Evolutionary conservation across 1,140 invertebrate genomes (phyloP).

Genomic region (Cyclargus thomasi): DNA sequence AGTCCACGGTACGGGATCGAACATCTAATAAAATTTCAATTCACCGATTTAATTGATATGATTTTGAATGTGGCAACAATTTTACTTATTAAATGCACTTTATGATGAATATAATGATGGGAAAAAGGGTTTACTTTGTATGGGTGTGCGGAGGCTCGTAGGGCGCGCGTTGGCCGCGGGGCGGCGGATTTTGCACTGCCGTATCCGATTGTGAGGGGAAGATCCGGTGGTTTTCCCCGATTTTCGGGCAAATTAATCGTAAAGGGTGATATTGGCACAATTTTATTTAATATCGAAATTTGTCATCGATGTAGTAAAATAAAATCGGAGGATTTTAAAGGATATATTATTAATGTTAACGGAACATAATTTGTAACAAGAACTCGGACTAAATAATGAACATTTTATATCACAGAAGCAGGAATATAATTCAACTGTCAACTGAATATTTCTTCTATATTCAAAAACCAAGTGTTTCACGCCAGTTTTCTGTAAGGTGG

Average conservation of each 20-base stretch:
- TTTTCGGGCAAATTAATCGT: slow-evolving; percentile 29
- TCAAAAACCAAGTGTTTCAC: no score
- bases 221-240: slow-evolving; percentile 24
- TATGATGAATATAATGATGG: slow-evolving; percentile 20
- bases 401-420: no score
- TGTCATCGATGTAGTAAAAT: no score
- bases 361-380: no score
- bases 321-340: no score
- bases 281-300: no score
- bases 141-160: slow-evolving; percentile 25
- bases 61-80: slow-evolving; percentile 12
- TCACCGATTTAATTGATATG: background rate
- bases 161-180: slow-evolving; percentile 46
- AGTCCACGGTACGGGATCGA: slow-evolving; percentile 26
- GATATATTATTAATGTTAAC: no score
- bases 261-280: no score
- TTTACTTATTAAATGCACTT: slow-evolving; percentile 21
- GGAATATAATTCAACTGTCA: no score
- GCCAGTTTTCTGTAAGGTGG: no score
- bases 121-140: slow-evolving; percentile 35
- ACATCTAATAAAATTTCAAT: slow-evolving; percentile 16
- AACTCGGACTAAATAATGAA: no score
- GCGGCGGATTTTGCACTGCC: slow-evolving; percentile 48
- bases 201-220: slow-evolving; percentile 26
- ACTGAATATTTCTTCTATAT: no score